These are phyloP conservation scores for Gadopsis marmoratus DNA, from an alignment of 2,797 vertebrate genomes.

Conservation along the genomic window DNA sequence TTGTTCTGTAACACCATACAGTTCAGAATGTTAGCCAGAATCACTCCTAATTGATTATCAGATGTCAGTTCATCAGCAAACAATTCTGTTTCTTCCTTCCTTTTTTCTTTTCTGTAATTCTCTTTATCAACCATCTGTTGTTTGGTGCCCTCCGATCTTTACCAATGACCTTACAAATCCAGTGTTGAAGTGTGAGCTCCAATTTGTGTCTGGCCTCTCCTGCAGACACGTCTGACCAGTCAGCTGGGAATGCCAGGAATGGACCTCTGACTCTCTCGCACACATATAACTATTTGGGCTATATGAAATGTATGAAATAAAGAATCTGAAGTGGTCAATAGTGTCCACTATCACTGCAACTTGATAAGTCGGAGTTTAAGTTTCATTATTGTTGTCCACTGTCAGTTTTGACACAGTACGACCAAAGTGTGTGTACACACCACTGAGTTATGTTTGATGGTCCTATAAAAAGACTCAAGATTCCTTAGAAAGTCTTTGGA, in stretches of 20 bases:
- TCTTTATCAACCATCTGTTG: not conserved
- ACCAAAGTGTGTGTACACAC: slow-evolving; percentile 16
- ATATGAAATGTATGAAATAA: slow-evolving; percentile 15
- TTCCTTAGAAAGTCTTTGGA: slow-evolving; percentile 61
- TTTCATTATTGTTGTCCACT: slow-evolving; percentile 13
- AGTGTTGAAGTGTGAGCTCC: slow-evolving; percentile 24
- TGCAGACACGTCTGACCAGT: slow-evolving; percentile 26
- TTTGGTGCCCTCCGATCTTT: slow-evolving; percentile 5
- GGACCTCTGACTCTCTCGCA: slow-evolving; percentile 40
- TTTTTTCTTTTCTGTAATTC: slow-evolving; percentile 11
- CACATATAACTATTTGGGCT: not conserved
- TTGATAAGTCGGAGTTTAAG: not conserved
- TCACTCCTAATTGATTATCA: slow-evolving; percentile 17
- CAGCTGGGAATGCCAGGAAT: slow-evolving; percentile 51
- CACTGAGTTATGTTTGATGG: slow-evolving; percentile 33
- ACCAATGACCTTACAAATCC: slow-evolving; percentile 6
- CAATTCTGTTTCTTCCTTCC: slow-evolving; percentile 7
- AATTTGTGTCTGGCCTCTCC: slow-evolving; percentile 4
- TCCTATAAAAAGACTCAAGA: slow-evolving; percentile 63
- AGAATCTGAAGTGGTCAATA: not conserved
- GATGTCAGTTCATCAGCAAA: slow-evolving; percentile 16
- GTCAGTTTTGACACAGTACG: not conserved
- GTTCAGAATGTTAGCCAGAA: slow-evolving; percentile 23
- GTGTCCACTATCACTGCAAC: slow-evolving; percentile 1
- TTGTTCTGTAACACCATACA: slow-evolving; percentile 40